A percentile compares a stretch with the other conserved stretches of the same genome.
Evolutionary conservation across 1,140 invertebrate species (phyloP).

Genomic region (Psix sp.): DNA sequence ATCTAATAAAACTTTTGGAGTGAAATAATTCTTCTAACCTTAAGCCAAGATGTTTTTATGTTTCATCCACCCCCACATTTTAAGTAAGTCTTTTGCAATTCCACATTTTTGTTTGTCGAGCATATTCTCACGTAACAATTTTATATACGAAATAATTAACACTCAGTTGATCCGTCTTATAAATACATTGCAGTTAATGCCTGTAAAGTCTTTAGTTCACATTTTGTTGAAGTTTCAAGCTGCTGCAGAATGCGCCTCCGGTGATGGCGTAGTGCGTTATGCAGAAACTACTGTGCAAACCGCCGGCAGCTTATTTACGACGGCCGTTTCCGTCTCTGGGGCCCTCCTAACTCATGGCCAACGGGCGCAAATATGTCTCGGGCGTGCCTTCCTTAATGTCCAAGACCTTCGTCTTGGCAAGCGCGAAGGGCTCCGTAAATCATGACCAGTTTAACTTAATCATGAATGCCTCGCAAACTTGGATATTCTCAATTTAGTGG

Average conservation of each 20-base stretch:
- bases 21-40: too few relatives aligned
- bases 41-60: too few relatives aligned
- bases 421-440: constrained; percentile 63
- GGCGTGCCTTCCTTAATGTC: constrained; percentile 60
- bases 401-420: constrained; percentile 71
- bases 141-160: too few relatives aligned
- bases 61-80: too few relatives aligned
- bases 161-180: too few relatives aligned
- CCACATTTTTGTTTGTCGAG: too few relatives aligned
- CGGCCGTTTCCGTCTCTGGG: constrained; percentile 63
- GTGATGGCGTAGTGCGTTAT: constrained; percentile 23
- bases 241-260: constrained; percentile 32
- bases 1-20: too few relatives aligned
- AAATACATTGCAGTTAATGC: too few relatives aligned
- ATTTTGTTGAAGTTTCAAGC: constrained; percentile 33
- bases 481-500: constrained; percentile 55
- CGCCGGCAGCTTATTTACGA: constrained; percentile 67
- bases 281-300: constrained; percentile 49
- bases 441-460: constrained; percentile 66
- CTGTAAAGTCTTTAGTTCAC: constrained; percentile 2
- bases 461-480: constrained; percentile 58
- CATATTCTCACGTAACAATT: too few relatives aligned
- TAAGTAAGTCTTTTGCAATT: too few relatives aligned
- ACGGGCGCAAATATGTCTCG: constrained; percentile 71
- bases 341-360: constrained; percentile 68